phyloP scores from a whole-genome alignment of 2,113 vertebrate species.

The Rousettus leschenaultii region DNA sequence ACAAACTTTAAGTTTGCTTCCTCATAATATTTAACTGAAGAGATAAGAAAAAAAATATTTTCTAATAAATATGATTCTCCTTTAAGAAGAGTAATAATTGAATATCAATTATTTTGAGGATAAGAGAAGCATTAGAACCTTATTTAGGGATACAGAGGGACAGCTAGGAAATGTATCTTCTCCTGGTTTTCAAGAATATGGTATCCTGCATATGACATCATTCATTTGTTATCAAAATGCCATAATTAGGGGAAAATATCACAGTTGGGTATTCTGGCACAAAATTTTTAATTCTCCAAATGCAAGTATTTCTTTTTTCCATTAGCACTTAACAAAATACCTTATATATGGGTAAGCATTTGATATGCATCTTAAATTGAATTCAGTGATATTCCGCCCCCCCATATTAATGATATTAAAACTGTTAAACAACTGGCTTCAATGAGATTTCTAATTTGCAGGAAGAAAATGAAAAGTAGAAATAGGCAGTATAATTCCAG shows the following conservation, averaged over 20 bases:
- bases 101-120: not conserved
- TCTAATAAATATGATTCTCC: not conserved
- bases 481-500: not conserved
- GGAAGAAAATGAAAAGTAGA: not conserved
- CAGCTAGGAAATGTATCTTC: not conserved
- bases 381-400: not conserved
- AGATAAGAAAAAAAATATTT: not conserved
- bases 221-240: not conserved
- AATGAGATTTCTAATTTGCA: not conserved
- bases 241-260: not conserved
- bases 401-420: not conserved
- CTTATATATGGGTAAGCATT: not conserved
- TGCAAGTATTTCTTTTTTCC: not conserved
- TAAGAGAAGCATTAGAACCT: not conserved
- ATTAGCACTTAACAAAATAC: not conserved
- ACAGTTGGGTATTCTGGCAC: not conserved
- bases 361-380: not conserved
- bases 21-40: not conserved
- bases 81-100: not conserved
- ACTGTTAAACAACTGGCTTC: not conserved
- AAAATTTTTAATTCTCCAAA: not conserved
- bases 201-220: not conserved
- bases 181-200: conserved; percentile 12
- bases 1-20: not conserved
- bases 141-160: not conserved